Base-by-base conservation (phyloP, 2,113 vertebrate species). In the Microtus oregoni region DNA sequence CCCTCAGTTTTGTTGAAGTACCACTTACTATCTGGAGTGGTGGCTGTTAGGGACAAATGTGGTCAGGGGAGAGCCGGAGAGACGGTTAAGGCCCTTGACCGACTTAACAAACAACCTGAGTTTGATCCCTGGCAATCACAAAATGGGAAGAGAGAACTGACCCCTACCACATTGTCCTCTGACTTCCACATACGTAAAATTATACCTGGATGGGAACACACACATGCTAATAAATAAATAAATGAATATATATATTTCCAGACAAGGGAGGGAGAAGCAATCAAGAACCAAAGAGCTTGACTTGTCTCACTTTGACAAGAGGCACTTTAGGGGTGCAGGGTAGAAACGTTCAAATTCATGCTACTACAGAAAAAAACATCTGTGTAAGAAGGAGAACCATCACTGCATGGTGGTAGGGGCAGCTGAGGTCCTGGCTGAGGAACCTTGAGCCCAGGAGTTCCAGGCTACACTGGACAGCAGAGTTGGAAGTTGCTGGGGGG, bases 41-140 rank as follows among this genome's bases (percentile, higher is more conserved):
- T 22, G 0, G 2, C 14, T 15, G 19, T 5, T 0, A 1, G 72
- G 11, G 52, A 85, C 65, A 78, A 63, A 73, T 67, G 47, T 32
- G 90, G 50, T 38, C 70, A 61, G 32, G 20, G 65, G 65, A 44
- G 17, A 7, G 19, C 35, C 3, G 68, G 32, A n/a, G 68, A 35
- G 68, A 32, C 35, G 68, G 32, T 24, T 11, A 38, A 38, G 72
- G 20, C n/a, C n/a, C n/a, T 11, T 75, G 20, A 6, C 72, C 38
- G 2, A 22, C 38, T 41, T 24, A 10, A 41, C 72, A 75, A 24
- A 38, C 20, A 75, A 24, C 72, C 20, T 41, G 72, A 41, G 38
- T 75, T 75, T 41, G 38, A 41, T 24, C 38, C n/a, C 72, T 11
- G 20, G 72, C n/a, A 26, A 9, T 41, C 20, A 11, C n/a, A 75